Evolutionary conservation across 2,113 vertebrate species (phyloP), one percentile per base, ranked within the genome.

Genomic region (Vidua chalybeata): DNA sequence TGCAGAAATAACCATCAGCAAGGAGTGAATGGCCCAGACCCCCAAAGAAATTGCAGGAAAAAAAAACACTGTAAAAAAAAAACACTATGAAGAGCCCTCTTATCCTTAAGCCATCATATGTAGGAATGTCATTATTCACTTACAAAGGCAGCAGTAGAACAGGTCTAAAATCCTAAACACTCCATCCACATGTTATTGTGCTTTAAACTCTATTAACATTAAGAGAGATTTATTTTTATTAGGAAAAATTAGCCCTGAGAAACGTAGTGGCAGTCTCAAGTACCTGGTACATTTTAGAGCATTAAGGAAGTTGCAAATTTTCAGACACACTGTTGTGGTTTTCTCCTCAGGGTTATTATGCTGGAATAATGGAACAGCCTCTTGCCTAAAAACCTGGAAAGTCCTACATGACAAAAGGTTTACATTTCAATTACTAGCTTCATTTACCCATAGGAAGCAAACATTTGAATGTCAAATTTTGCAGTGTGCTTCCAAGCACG

Each of bases 361-460:
- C 71, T 76, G 63, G 54, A 94, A 86, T 91, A 96, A 95, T 85
- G 81, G 84, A 94, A 86, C 67, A 61, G 33, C n/a, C 35, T 91
- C 68, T 79, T 92, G 54, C 81, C 51, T 79, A 79, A 96, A 97
- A 84, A 37, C 45, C 35, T 92, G 83, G 51, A n/a, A 89, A 79
- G 41, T 39, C 56, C 81, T 90, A 39, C 51, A 71, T 81, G 79
- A 89, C 76, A 96, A 87, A 93, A 89, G 27, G 80, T 93, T 96
- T 88, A 88, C 37, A 84, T 96, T 96, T 96, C 83, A 93, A 73
- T 86, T 95, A 95, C 69, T 8, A 61, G 26, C 41, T 81, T 54
- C 76, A 41, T 61, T 86, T 89, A 56, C 69, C 89, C 79, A 79
- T 14, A 84, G 88, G 76, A 93, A 73, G 41, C 37, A 94, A 96